Evolutionary conservation across 2,113 vertebrate genomes (phyloP).

Genomic region (Acrocephalus kingi): DNA sequence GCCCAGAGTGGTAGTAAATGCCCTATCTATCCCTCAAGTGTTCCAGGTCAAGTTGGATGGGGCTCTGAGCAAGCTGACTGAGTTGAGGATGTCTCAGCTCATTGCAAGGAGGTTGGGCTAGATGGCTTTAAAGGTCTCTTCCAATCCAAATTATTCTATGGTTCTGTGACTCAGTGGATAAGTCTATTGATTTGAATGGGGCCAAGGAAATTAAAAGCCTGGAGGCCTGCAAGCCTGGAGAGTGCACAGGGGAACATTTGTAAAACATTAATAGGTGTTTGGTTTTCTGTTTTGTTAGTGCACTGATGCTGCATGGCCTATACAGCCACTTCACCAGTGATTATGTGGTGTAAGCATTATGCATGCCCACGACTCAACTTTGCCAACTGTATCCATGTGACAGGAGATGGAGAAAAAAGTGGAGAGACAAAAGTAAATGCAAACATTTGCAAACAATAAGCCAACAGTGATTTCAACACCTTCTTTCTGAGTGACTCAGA

Average conservation of each 20-base stretch:
- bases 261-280: neutral
- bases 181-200: neutral
- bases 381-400: neutral
- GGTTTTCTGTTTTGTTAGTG: neutral
- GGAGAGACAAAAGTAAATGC: neutral
- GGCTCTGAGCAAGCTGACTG: neutral
- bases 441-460: neutral
- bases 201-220: neutral
- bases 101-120: neutral
- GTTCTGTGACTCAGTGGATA: neutral
- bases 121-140: neutral
- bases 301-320: neutral
- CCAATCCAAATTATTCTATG: neutral
- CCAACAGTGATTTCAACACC: neutral
- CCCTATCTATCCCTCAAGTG: too few species aligned
- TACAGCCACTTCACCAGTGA: neutral
- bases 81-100: neutral
- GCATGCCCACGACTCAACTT: neutral
- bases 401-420: neutral
- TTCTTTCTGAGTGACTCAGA: neutral
- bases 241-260: fast-evolving
- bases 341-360: fast-evolving
- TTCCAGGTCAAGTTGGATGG: neutral
- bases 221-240: neutral
- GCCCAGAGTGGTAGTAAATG: neutral